A percentile compares a stretch with the other conserved stretches of the same genome.
These are phyloP conservation scores for Pherbina coryleti DNA, from an alignment of 2,888 invertebrate species.

Conservation along the genomic window DNA sequence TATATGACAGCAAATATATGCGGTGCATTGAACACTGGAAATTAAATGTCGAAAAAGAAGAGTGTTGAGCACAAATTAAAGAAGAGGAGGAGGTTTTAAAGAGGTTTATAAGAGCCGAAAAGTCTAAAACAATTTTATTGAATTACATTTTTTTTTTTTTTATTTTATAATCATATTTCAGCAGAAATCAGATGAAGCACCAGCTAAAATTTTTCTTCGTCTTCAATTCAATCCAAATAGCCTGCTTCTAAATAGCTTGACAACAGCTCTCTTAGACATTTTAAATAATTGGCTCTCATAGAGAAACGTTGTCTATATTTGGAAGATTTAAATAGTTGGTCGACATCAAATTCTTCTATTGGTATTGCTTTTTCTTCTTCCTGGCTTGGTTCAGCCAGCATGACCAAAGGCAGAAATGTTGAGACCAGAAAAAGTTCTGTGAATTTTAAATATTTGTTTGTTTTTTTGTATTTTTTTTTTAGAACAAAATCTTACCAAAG, in stretches of 20 bases:
- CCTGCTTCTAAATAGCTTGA: conserved; percentile 24
- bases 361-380: background rate
- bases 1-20: no score
- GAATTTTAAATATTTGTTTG: no score
- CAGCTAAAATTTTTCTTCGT: no score
- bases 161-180: no score
- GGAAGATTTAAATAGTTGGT: background rate
- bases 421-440: conserved; percentile 27
- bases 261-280: conserved; percentile 28
- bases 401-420: conserved; percentile 12
- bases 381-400: background rate
- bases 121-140: no score
- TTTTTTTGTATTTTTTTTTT: background rate
- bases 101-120: no score
- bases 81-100: no score
- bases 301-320: conserved; percentile 11
- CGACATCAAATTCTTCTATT: background rate
- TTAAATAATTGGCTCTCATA: conserved; percentile 25
- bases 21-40: no score
- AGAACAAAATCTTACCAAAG: conserved; percentile 14
- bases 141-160: no score
- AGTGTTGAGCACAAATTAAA: no score
- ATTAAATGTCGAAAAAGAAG: no score
- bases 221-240: background rate
- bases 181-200: no score